Evolutionary conservation across 2,113 vertebrate genomes (phyloP).

Genomic region (Caracal caracal): DNA sequence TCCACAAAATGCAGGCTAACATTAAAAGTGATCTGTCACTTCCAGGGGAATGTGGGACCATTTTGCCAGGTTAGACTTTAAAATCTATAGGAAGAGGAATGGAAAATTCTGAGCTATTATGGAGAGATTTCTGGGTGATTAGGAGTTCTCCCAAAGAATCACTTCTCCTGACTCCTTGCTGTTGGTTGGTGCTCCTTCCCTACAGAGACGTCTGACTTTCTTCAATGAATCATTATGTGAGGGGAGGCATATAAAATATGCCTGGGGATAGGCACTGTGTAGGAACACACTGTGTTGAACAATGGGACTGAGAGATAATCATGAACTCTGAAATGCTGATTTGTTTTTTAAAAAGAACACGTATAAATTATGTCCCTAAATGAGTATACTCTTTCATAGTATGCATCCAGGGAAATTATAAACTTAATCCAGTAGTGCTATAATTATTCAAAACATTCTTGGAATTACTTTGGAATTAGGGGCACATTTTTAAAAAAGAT

Average conservation of each 20-base stretch:
- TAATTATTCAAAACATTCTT: slow-evolving; percentile 18
- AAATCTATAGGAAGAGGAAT: background rate
- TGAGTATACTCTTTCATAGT: background rate
- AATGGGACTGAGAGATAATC: background rate
- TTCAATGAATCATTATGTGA: background rate
- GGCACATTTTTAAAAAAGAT: background rate
- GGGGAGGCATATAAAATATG: background rate
- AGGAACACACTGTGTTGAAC: background rate
- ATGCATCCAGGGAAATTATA: background rate
- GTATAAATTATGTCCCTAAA: background rate
- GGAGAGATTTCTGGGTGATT: background rate
- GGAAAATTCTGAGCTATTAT: background rate
- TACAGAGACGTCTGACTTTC: background rate
- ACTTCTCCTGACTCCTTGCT: background rate
- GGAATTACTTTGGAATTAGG: slow-evolving; percentile 14
- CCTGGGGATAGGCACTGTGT: background rate
- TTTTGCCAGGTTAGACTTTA: slow-evolving; percentile 20
- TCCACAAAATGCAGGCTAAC: background rate
- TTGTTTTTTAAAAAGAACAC: background rate
- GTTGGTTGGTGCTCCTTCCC: background rate
- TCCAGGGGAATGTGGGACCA: background rate
- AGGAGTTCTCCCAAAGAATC: background rate
- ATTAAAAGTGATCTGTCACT: background rate
- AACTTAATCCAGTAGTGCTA: background rate
- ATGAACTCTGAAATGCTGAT: background rate